Evolutionary conservation across 2,888 invertebrate genomes (phyloP).

Genomic region (Neoitamus cyanurus): DNA sequence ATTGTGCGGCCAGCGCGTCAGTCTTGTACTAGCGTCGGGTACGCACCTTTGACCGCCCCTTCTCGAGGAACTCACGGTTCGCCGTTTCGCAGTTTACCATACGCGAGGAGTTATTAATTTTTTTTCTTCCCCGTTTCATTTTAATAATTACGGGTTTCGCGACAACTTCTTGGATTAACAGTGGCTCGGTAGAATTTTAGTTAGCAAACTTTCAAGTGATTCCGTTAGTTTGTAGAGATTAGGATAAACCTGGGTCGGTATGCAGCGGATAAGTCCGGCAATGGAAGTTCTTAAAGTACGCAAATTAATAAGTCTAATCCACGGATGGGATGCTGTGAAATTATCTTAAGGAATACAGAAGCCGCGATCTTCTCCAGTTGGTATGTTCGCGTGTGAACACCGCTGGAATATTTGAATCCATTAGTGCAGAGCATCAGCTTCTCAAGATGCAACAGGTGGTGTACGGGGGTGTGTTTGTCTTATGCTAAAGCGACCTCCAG

Average conservation of each 20-base stretch:
- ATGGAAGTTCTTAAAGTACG: not conserved
- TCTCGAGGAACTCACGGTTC: not conserved
- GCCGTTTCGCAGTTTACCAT: not conserved
- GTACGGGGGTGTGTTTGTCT: not conserved
- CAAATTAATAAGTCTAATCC: not conserved
- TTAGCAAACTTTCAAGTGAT: not conserved
- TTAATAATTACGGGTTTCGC: not conserved
- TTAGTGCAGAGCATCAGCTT: not conserved
- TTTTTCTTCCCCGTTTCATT: not conserved
- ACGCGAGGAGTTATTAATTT: not conserved
- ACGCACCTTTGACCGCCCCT: slow-evolving; percentile 44
- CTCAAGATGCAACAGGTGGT: not conserved
- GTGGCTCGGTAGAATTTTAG: not conserved
- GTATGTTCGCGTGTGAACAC: not conserved
- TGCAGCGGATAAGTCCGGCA: not conserved
- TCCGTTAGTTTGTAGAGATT: not conserved
- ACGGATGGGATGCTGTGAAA: not conserved
- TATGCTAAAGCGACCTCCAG: not conserved
- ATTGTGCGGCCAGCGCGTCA: slow-evolving; percentile 57
- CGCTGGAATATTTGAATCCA: not conserved
- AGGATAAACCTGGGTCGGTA: not conserved
- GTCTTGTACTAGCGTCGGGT: slow-evolving; percentile 58
- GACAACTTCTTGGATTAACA: not conserved
- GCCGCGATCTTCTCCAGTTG: not conserved
- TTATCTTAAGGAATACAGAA: not conserved